phyloP scores from a whole-genome alignment of 1,140 invertebrate species.

The Formica exsecta region DNA sequence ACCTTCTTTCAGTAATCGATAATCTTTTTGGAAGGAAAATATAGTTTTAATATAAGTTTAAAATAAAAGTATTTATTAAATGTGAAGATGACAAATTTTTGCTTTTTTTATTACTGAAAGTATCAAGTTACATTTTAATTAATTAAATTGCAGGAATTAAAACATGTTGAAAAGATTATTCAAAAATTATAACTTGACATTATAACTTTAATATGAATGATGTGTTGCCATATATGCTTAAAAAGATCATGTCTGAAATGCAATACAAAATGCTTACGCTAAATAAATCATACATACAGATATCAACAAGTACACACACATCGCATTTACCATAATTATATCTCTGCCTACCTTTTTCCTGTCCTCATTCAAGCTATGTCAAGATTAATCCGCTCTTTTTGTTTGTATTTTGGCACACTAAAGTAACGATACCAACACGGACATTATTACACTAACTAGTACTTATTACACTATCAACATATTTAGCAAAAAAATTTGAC shows the following conservation, averaged over 20 bases:
- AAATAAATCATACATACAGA: neutral
- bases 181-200: too few relatives aligned
- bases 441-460: neutral
- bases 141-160: neutral
- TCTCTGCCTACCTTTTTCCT: neutral
- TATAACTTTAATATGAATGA: neutral
- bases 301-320: too few relatives aligned
- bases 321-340: neutral
- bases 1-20: too few relatives aligned
- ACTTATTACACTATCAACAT: neutral
- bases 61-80: too few relatives aligned
- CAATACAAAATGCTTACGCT: neutral
- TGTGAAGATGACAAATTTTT: too few relatives aligned
- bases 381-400: slow-evolving; percentile 6
- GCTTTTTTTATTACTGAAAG: too few relatives aligned
- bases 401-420: neutral
- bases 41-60: too few relatives aligned
- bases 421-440: neutral
- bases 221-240: neutral
- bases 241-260: neutral
- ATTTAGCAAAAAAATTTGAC: neutral
- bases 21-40: too few relatives aligned
- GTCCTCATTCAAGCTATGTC: neutral
- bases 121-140: too few relatives aligned
- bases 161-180: neutral